Evolutionary conservation across 2,797 vertebrate genomes (phyloP).

Genomic region (Rachycentron canadum): DNA sequence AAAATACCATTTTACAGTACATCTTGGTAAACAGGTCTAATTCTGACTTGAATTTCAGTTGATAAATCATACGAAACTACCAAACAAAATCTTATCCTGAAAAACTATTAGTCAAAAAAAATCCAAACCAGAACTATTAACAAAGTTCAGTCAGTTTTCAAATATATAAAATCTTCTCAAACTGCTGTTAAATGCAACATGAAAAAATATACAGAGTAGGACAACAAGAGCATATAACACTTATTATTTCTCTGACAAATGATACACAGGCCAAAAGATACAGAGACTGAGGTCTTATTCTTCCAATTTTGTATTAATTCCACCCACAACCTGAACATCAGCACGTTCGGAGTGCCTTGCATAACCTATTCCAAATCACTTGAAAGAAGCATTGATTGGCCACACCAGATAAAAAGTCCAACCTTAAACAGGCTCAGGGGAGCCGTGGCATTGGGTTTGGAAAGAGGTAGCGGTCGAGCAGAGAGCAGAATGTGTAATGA

Average conservation of each 20-base stretch:
- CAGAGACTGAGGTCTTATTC: constrained; percentile 10
- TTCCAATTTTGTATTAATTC: constrained; percentile 31
- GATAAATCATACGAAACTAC: not conserved
- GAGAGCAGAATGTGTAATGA: constrained; percentile 60
- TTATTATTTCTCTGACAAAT: constrained; percentile 28
- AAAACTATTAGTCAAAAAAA: not conserved
- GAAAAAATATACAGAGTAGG: constrained; percentile 9
- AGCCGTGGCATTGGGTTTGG: constrained; percentile 38
- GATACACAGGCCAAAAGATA: not conserved
- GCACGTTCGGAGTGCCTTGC: constrained; percentile 34
- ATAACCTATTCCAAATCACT: constrained; percentile 52
- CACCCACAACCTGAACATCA: constrained; percentile 34
- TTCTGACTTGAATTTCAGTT: not conserved
- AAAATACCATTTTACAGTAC: no score
- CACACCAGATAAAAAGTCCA: constrained; percentile 61
- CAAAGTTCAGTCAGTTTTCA: not conserved
- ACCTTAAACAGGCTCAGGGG: constrained; percentile 64
- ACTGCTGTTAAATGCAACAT: not conserved
- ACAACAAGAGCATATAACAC: constrained; percentile 19
- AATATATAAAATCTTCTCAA: not conserved
- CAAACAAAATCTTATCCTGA: not conserved
- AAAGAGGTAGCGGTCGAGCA: constrained; percentile 29
- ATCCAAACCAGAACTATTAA: not conserved
- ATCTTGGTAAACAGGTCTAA: not conserved
- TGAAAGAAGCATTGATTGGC: constrained; percentile 66